These are phyloP conservation scores for Portunus trituberculatus DNA, from an alignment of 1,140 invertebrate species.

Conservation along the genomic window DNA sequence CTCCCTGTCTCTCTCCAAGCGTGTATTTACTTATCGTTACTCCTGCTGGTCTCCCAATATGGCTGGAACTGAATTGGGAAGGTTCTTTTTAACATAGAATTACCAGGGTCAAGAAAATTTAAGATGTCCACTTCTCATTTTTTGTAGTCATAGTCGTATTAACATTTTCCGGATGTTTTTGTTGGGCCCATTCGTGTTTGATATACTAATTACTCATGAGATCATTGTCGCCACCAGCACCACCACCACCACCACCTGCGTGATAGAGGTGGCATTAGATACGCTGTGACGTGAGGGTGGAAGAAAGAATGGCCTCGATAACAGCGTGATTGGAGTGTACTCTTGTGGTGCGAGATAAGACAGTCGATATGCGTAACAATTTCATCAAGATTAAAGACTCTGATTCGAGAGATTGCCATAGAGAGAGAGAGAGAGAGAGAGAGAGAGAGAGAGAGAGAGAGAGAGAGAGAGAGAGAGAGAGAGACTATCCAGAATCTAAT, in stretches of 20 bases:
- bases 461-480: conserved; percentile 21
- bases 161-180: too few species aligned
- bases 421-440: neutral
- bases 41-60: neutral
- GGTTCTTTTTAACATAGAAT: too few species aligned
- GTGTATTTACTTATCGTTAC: conserved; percentile 14
- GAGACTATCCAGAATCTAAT: neutral
- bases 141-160: too few species aligned
- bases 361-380: neutral
- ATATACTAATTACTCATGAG: too few species aligned
- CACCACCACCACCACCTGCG: neutral
- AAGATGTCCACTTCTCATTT: too few species aligned
- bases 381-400: conserved; percentile 3
- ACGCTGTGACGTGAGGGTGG: neutral
- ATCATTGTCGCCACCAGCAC: neutral
- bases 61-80: neutral
- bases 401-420: neutral
- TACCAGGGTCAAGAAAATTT: too few species aligned
- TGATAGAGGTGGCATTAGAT: neutral
- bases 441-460: neutral
- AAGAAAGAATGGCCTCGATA: neutral
- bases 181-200: too few species aligned
- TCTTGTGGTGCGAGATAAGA: neutral
- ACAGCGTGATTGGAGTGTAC: neutral
- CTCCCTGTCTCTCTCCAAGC: neutral